Evolutionary conservation across 2,888 invertebrate species (phyloP).

Genomic region (Uloborus plumipes): DNA sequence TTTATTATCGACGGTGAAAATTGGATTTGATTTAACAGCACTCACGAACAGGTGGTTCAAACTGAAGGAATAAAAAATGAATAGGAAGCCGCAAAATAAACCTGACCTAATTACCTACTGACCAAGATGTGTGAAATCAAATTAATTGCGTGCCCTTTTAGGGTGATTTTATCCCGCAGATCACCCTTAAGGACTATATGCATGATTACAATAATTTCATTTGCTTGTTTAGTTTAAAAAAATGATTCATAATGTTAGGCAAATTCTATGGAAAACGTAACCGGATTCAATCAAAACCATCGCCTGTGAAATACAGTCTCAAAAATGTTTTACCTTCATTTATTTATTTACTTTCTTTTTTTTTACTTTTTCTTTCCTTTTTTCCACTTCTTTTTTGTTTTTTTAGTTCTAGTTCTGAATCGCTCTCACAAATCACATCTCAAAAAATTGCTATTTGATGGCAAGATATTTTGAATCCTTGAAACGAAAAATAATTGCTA

Average conservation of each 20-base stretch:
- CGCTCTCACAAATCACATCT: background rate
- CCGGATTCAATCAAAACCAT: background rate
- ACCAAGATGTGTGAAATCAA: background rate
- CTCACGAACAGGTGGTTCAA: too few relatives aligned
- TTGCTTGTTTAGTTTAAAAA: too few relatives aligned
- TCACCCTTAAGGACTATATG: background rate
- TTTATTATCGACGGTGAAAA: too few relatives aligned
- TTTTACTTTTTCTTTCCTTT: background rate
- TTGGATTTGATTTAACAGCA: too few relatives aligned
- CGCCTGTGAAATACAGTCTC: background rate
- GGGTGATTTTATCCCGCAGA: background rate
- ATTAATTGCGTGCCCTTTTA: background rate
- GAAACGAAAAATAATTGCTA: too few relatives aligned
- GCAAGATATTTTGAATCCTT: too few relatives aligned
- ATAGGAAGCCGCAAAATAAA: background rate
- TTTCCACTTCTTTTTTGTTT: background rate
- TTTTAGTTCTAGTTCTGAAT: background rate
- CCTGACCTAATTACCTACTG: constrained; percentile 8
- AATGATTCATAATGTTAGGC: too few relatives aligned
- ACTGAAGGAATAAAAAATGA: background rate
- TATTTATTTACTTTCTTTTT: too few relatives aligned
- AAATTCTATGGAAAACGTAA: too few relatives aligned
- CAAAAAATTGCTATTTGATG: too few relatives aligned
- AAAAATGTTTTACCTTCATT: background rate
- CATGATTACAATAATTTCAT: too few relatives aligned